These are phyloP conservation scores for Diorhabda sublineata DNA, from an alignment of 1,140 invertebrate genomes.

Conservation along the genomic window DNA sequence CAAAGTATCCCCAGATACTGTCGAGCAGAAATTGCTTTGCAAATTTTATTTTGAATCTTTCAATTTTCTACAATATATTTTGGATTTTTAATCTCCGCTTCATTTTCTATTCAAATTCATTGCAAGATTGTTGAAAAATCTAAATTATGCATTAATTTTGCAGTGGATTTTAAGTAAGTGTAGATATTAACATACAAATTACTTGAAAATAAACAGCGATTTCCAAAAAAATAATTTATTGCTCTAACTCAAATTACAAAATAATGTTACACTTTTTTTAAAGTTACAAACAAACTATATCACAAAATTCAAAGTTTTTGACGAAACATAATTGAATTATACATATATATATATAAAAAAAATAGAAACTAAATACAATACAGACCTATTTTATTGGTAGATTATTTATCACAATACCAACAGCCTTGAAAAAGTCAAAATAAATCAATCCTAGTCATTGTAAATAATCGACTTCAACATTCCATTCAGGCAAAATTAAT, in stretches of 20 bases:
- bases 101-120: too few relatives aligned
- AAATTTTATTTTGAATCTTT: too few relatives aligned
- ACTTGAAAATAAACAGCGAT: background rate
- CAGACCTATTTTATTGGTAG: constrained; percentile 12
- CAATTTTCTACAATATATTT: too few relatives aligned
- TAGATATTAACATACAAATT: too few relatives aligned
- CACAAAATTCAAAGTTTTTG: background rate
- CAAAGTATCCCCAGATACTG: too few relatives aligned
- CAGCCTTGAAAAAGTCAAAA: constrained; percentile 20
- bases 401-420: constrained; percentile 31
- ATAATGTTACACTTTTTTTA: background rate
- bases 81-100: too few relatives aligned
- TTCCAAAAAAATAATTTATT: background rate
- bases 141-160: too few relatives aligned
- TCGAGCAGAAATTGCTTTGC: too few relatives aligned
- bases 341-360: background rate
- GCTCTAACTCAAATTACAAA: background rate
- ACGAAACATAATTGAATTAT: background rate
- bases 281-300: background rate
- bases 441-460: constrained; percentile 4
- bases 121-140: too few relatives aligned
- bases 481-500: background rate
- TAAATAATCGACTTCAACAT: background rate
- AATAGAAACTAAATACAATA: constrained; percentile 3
- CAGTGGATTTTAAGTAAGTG: too few relatives aligned